Conservation (phyloP, 2,797 vertebrate genomes). For the Diceros bicornis region DNA sequence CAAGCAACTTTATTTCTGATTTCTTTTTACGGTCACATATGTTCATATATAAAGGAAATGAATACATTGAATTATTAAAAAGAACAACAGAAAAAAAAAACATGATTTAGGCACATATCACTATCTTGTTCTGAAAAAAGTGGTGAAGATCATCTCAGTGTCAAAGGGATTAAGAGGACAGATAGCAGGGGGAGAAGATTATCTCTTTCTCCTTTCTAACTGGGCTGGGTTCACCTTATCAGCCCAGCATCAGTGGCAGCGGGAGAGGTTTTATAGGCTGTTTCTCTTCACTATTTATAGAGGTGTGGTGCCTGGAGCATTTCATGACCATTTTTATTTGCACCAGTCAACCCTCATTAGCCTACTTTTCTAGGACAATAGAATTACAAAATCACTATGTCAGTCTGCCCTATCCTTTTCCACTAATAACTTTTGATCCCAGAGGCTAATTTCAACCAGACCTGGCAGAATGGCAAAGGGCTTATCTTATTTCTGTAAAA, state of each 20-base stretch:
- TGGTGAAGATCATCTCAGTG: neutral
- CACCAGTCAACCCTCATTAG: constrained; percentile 85
- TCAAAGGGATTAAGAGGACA: constrained; percentile 62
- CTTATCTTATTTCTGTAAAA: constrained; percentile 64
- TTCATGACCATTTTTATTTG: constrained; percentile 85
- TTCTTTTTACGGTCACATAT: neutral
- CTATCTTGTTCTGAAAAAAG: neutral
- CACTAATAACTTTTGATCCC: constrained; percentile 86
- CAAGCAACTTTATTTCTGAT: neutral
- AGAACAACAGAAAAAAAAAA: neutral
- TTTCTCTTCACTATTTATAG: constrained; percentile 84
- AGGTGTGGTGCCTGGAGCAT: constrained; percentile 85
- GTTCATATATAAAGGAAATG: neutral
- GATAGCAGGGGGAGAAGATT: neutral
- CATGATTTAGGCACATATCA: neutral
- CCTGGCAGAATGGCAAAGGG: constrained; percentile 68
- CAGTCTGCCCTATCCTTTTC: constrained; percentile 78
- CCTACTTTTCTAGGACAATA: constrained; percentile 85
- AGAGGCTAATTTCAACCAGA: constrained; percentile 80
- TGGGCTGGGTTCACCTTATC: constrained; percentile 44
- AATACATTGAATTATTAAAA: neutral
- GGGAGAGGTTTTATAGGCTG: constrained; percentile 71
- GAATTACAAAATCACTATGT: constrained; percentile 83
- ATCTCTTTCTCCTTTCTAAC: neutral
- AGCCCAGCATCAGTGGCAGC: constrained; percentile 54